Evolutionary conservation across 2,888 invertebrate genomes (phyloP), one percentile per base, ranked within the genome.

Genomic region (Aproaerema taeniolella): DNA sequence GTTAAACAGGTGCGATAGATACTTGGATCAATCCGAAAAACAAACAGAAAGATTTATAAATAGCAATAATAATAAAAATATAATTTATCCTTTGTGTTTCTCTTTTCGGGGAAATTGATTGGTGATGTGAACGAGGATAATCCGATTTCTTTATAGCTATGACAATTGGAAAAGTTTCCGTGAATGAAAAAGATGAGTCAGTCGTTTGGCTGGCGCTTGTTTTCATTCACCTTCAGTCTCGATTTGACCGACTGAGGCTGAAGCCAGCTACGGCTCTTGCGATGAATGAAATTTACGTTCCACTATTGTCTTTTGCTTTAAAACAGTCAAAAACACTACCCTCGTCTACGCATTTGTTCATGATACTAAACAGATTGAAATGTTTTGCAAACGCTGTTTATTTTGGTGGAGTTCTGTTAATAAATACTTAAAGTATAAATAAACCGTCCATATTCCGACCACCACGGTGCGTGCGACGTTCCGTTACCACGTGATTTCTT

Each of bases 111-210:
- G 14, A 20, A 30, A 29, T 8, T 12, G n/a, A n/a, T n/a, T n/a
- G n/a, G n/a, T n/a, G n/a, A n/a, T n/a, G n/a, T n/a, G n/a, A n/a
- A n/a, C n/a, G n/a, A n/a, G n/a, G n/a, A n/a, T n/a, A n/a, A n/a
- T n/a, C n/a, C 20, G 20, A 20, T 20, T 20, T 6, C 7, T 20
- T 20, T 20, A 20, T 6, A 6, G 7, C 20, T 20, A 4, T 20
- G 20, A 20, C 7, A 7, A 17, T 11, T 12, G 15, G 3, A 20
- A 37, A 8, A 11, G 16, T 32, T 61, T 67, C 61, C 60, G 52
- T 81, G 73, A 79, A 80, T 78, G 78, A 74, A 74, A 63, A 61
- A 59, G 57, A 65, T 78, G 76, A 77, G 56, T 80, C 73, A 80
- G 53, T 54, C 40, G 47, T 61, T 81, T 79, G 79, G 78, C 77